Base-by-base conservation (phyloP, 23 tunicate species). In the Halocynthia aurantium region DNA sequence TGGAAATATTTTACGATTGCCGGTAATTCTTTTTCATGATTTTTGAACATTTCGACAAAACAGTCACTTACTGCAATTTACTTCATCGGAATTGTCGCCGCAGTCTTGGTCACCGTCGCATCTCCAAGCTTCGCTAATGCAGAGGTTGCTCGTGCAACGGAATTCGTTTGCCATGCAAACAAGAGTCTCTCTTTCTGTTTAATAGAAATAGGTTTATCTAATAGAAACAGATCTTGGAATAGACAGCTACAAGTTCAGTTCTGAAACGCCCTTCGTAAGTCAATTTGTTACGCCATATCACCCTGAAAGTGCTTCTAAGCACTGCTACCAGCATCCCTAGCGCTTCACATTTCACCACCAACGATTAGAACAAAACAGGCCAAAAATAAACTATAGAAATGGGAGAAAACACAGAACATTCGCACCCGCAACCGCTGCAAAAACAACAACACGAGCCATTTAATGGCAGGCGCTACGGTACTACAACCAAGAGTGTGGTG, bases 71-170 rank as follows among this genome's bases (percentile, higher is more conserved):
- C 70, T 49, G 19, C 70, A 65, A 6, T 65, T 65, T 8, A 49
- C 44, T 69, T 89, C 96, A 57, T 89, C 96, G 6, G 89, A 84
- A 9, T 83, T 83, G 68, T 89, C 96, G 19, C 80, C 67, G 75
- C 96, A 89, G 51, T 89, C 96, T 19, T 51, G 58, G 22, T 81
- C 82, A 15, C 88, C 96, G 55, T 89, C 96, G 53, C 96, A 89
- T 51, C 85, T 84, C 96, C 96, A 89, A 50, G 22, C 57, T 63
- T 76, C 61, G 49, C 88, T 84, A 70, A 89, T 80, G 64, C 96
- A 89, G 19, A 80, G 52, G 50, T 86, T 86, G 63, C 74, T 84
- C 8, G 72, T 67, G 66, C 96, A 89, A 8, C 78, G 77, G 57
- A 81, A 76, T 71, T 87, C 93, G 9, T 84, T 84, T 7, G 76